These are phyloP conservation scores for Phania funesta DNA, from an alignment of 2,888 invertebrate species.

Conservation along the genomic window DNA sequence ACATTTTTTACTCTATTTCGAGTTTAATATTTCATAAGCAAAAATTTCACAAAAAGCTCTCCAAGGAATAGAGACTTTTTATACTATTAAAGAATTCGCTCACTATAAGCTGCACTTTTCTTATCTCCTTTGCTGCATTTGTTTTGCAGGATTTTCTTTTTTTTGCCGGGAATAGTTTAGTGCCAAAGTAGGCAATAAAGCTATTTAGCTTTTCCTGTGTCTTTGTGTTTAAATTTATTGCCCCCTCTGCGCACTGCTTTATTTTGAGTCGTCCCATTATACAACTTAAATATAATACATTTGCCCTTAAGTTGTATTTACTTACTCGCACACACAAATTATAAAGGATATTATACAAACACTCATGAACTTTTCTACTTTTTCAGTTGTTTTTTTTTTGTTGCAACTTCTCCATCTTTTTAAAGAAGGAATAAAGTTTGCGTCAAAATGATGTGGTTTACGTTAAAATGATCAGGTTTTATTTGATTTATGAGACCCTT, in stretches of 20 bases:
- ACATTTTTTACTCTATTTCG: too few relatives aligned
- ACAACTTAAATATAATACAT: neutral
- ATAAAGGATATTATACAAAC: neutral
- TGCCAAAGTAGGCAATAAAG: constrained; percentile 35
- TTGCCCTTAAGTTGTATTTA: neutral
- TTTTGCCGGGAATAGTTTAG: neutral
- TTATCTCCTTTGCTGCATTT: neutral
- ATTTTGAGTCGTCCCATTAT: neutral
- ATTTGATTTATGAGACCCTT: too few relatives aligned
- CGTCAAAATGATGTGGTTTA: too few relatives aligned
- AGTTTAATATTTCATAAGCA: too few relatives aligned
- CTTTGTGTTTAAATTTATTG: too few relatives aligned
- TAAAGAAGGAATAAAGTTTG: neutral
- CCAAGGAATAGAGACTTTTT: too few relatives aligned
- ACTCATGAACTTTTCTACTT: too few relatives aligned
- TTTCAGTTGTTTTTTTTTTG: neutral
- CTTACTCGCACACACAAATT: constrained; percentile 1
- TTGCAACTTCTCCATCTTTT: neutral
- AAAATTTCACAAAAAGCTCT: too few relatives aligned
- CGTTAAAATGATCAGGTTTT: too few relatives aligned
- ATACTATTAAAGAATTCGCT: too few relatives aligned
- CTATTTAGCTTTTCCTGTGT: neutral
- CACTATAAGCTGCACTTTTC: neutral
- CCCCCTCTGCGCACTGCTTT: neutral
- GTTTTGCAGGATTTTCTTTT: neutral